These are phyloP conservation scores for roundworm (Caenorhabditis elegans) DNA, from an alignment of 1,140 invertebrate genomes.

Conservation along the genomic window WBcel235 BX284605.5:1020501-1021000, in stretches of 20 bases:
- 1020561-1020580: no score
- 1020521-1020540: no score
- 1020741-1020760: not conserved
- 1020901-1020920: not conserved
- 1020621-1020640: constrained; percentile 7
- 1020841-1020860: not conserved
- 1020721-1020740: not conserved
- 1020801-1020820: not conserved
- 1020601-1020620: not conserved
- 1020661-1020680: not conserved
- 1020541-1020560: no score
- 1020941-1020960: not conserved
- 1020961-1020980: constrained; percentile 11
- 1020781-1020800: not conserved
- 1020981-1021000: not conserved
- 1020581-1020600: no score
- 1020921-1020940: not conserved
- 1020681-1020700: not conserved
- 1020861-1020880: not conserved
- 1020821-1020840: not conserved
- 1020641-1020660: not conserved
- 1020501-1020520: no score
- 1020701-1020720: not conserved
- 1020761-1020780: constrained; percentile 17
- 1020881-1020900: not conserved